Percentiles rank a stretch among this genome's conserved stretches.
Conservation (phyloP, 2,113 vertebrate genomes). For the Saguinus imperator region DNA sequence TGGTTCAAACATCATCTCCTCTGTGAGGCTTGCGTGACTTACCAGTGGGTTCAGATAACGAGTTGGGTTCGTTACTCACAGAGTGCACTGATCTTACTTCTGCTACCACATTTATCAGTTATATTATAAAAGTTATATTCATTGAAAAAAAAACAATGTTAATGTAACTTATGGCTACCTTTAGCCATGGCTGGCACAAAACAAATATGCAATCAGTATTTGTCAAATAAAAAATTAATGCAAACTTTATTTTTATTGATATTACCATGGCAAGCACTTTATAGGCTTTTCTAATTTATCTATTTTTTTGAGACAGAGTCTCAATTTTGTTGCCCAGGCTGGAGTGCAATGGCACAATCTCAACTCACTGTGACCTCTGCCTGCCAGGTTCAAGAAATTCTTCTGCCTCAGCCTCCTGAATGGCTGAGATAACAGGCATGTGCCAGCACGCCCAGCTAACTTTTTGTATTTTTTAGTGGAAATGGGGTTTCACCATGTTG, state of each 20-base stretch:
- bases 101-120: not conserved
- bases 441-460: no score
- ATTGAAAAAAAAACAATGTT: not conserved
- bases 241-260: not conserved
- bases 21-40: not conserved
- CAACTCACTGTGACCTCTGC: no score
- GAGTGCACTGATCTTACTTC: not conserved
- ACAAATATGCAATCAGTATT: not conserved
- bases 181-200: not conserved
- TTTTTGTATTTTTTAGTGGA: no score
- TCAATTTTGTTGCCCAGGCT: no score
- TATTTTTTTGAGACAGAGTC: no score
- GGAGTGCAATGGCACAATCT: no score
- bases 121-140: not conserved
- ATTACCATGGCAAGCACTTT: not conserved
- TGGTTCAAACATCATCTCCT: not conserved
- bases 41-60: not conserved
- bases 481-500: no score
- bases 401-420: no score
- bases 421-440: no score
- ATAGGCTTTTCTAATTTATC: not conserved
- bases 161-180: not conserved
- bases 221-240: constrained; percentile 12
- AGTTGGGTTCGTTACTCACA: not conserved
- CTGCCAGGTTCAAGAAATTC: no score